Percentiles rank a stretch among this genome's conserved stretches.
Evolutionary conservation across 2,797 vertebrate species (phyloP).

Genomic region (Sarcoramphus papa): DNA sequence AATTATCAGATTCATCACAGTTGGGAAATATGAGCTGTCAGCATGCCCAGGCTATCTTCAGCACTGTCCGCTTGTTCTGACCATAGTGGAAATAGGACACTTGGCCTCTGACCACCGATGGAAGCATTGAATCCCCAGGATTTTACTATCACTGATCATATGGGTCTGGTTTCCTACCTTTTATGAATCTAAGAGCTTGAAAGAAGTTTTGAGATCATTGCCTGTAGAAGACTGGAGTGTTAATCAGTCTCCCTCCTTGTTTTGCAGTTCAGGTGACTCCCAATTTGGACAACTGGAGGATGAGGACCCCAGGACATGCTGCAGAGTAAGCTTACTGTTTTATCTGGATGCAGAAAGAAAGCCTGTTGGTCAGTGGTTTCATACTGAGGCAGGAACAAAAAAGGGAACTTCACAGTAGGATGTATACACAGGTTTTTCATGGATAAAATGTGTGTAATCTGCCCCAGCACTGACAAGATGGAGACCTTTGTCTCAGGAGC

Average conservation of each 20-base stretch:
- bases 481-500: neutral
- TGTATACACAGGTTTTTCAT: neutral
- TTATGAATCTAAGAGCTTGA: neutral
- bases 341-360: neutral
- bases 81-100: neutral
- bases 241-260: neutral
- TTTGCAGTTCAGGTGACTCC: neutral
- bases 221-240: neutral
- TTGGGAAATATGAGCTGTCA: neutral
- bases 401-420: neutral
- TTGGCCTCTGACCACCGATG: neutral
- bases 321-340: neutral
- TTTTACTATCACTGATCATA: neutral
- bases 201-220: neutral
- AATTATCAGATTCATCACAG: neutral
- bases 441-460: neutral
- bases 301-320: neutral
- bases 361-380: neutral
- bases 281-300: neutral
- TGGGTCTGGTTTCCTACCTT: neutral
- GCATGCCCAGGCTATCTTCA: neutral
- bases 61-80: neutral
- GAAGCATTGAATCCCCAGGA: neutral
- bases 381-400: neutral
- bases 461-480: neutral